Evolutionary conservation across 2,113 vertebrate species (phyloP), one percentile per base, ranked within the genome.

Genomic region (Bos indicus): DNA sequence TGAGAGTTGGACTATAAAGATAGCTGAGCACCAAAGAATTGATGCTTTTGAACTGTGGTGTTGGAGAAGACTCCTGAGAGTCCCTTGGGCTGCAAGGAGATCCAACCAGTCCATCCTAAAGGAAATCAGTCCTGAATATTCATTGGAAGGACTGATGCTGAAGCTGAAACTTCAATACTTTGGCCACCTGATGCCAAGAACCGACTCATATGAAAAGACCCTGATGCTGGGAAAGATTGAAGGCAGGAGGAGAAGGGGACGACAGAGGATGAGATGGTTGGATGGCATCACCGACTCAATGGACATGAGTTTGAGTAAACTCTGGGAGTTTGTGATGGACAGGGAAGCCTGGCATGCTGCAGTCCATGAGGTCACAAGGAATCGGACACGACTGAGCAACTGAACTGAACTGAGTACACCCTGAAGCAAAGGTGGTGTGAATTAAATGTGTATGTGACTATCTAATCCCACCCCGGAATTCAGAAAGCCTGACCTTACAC

Each of bases 291-390:
- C 10, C 0, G 19, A 74, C 21, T 40, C 19, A 23, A 23, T 40
- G 67, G 67, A n/a, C 33, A n/a, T 67, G 62, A n/a, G 33, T 67
- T 23, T 74, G 67, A 74, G 67, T 21, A 13, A 23, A 5, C 67
- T 74, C 19, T 23, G 11, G 67, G 67, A 23, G 67, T 40, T 74
- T 10, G n/a, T 74, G n/a, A 23, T 6, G n/a, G 67, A 74, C 19
- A 40, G n/a, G 67, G n/a, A 74, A 2, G 19, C 67, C n/a, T 40
- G n/a, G 67, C 2, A 0, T 40, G 67, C 67, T 40, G n/a, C n/a
- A 13, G n/a, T 74, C 67, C 67, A 40, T 74, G 67, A 19, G 17
- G n/a, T 74, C 67, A 74, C 67, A 40, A 40, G 10, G n/a, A 40
- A 23, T 40, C 0, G 0, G 67, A 74, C n/a, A 23, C 0, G 67